A percentile compares a stretch with the other conserved stretches of the same genome.
Evolutionary conservation across 2,797 vertebrate genomes (phyloP).

Genomic region (Chelonia mydas): DNA sequence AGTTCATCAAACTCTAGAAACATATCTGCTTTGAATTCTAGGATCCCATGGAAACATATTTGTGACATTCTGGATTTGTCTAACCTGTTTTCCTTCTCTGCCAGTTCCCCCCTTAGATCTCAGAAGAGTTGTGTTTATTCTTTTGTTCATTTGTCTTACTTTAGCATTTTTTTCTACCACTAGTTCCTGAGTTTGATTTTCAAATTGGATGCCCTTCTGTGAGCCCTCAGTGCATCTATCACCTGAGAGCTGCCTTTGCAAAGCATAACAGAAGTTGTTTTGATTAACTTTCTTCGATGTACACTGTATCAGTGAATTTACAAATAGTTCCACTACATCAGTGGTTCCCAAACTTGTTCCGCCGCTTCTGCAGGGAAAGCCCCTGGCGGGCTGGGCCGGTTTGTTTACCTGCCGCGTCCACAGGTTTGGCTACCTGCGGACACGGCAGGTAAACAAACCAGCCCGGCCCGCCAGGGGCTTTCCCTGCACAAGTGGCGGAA

Average conservation of each 20-base stretch:
- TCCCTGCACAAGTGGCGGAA: too few relatives aligned
- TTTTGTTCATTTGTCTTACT: conserved; percentile 25
- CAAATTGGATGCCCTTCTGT: background rate
- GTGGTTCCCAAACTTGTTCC: too few relatives aligned
- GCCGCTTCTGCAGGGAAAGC: too few relatives aligned
- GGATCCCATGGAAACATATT: background rate
- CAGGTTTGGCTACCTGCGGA: too few relatives aligned
- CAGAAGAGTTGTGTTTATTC: conserved; percentile 26
- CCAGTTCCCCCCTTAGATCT: conserved; percentile 1
- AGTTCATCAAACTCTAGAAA: background rate
- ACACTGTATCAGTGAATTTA: background rate
- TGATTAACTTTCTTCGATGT: conserved; percentile 17
- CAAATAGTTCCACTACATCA: background rate
- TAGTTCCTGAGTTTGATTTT: conserved; percentile 26
- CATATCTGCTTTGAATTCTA: conserved; percentile 23
- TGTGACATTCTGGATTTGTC: conserved; percentile 8
- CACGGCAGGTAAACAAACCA: too few relatives aligned
- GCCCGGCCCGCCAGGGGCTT: too few relatives aligned
- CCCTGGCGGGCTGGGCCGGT: too few relatives aligned
- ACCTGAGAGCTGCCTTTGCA: conserved; percentile 12
- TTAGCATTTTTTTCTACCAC: background rate
- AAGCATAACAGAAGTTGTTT: background rate
- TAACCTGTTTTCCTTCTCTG: background rate
- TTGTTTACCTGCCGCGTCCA: too few relatives aligned
- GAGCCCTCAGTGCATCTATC: background rate